Evolutionary conservation across 2,888 invertebrate genomes (phyloP), one percentile per base, ranked within the genome.

Genomic region (Drosophila anceps): DNA sequence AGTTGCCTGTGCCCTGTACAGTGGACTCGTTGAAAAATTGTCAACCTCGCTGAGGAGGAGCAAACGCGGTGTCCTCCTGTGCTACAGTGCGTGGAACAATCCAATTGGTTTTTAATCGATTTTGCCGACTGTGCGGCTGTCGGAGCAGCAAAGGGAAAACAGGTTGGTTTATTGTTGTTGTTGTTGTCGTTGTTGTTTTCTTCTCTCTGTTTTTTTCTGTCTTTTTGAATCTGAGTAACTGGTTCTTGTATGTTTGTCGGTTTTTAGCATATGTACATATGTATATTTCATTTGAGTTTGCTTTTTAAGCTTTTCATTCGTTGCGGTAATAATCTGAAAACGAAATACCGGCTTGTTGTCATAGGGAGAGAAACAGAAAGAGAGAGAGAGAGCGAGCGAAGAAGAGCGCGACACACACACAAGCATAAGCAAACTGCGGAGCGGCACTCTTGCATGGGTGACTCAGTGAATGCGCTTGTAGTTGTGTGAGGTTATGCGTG

Each of bases 341-440:
- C 76, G 80, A 81, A 89, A 88, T 86, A 86, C 86, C 86, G 86
- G 86, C 86, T 86, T 86, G 90, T 84, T 89, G 88, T 89, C 78
- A 82, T 77, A 66, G 37, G 57, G 64, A 72, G 82, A 58, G 43
- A 44, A 53, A 37, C 50, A 58, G 55, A n/a, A n/a, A 62, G 50
- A 55, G 64, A 50, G 41, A 27, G 51, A 41, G 29, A 27, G 24
- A 44, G 44, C 20, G 6, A 20, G 48, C 48, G 67, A 54, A 48
- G 63, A 50, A 44, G 61, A 46, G 61, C 20, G 44, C 29, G 9
- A 48, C 29, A 44, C 53, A 53, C 44, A 39, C 59, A 50, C 46
- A 51, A 27, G 24, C 61, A 59, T 37, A 43, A 3, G 13, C 18
- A 44, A 20, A 20, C 35, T 44, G 57, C 31, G 51, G 35, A 43